These are phyloP conservation scores for Darevskia mixta DNA, from an alignment of 2,797 vertebrate species.

Conservation along the genomic window DNA sequence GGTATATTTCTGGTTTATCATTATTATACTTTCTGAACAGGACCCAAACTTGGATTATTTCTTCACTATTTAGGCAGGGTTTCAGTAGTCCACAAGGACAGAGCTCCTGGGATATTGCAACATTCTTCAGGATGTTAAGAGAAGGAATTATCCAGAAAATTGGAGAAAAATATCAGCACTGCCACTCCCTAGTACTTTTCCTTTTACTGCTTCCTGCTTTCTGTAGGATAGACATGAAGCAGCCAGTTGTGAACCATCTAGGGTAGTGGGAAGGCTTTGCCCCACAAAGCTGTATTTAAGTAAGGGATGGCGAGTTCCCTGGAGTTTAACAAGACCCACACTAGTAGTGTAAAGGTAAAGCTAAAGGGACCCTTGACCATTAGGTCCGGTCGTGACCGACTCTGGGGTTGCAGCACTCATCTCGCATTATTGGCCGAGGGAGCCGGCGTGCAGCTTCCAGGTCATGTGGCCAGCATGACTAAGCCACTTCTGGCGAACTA, in stretches of 20 bases:
- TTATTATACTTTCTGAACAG: slow-evolving; percentile 1
- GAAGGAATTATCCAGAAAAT: not conserved
- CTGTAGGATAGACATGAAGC: not conserved
- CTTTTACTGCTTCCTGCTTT: not conserved
- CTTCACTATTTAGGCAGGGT: not conserved
- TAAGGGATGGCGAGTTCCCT: not conserved
- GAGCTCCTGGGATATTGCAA: not conserved
- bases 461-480: too few relatives aligned
- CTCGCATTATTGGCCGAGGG: too few relatives aligned
- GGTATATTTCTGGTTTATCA: not conserved
- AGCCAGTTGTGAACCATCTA: not conserved
- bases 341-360: not conserved
- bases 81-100: not conserved
- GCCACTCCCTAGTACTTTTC: too few relatives aligned
- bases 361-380: too few relatives aligned
- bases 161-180: not conserved
- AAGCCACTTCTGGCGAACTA: too few relatives aligned
- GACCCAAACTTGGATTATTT: slow-evolving; percentile 1
- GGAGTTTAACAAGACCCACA: not conserved
- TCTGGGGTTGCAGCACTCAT: too few relatives aligned
- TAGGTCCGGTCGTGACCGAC: too few relatives aligned
- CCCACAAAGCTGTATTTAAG: not conserved
- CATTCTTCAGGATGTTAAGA: not conserved
- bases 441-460: too few relatives aligned
- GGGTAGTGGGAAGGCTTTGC: not conserved